These are phyloP conservation scores for Dascillus cervinus DNA, from an alignment of 2,888 invertebrate genomes.

Conservation along the genomic window DNA sequence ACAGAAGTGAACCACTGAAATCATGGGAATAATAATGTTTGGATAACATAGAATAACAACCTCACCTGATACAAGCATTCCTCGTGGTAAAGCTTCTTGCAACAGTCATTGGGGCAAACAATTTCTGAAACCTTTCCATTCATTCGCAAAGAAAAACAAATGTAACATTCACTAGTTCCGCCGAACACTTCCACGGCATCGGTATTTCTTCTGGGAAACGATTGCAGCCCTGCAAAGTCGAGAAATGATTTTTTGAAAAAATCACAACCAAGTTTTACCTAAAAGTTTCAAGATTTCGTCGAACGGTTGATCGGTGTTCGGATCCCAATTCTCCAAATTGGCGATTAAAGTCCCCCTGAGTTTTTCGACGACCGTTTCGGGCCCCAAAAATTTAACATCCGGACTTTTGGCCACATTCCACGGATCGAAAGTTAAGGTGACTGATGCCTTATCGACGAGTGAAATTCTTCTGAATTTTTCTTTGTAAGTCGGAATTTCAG, in stretches of 20 bases:
- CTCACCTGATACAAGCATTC: slow-evolving; percentile 41
- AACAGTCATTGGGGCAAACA: slow-evolving; percentile 36
- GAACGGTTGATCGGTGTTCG: slow-evolving; percentile 24
- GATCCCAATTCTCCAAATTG: slow-evolving; percentile 37
- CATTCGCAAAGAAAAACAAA: slow-evolving; percentile 38
- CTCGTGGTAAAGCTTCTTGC: slow-evolving; percentile 37
- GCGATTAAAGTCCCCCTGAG: slow-evolving; percentile 28
- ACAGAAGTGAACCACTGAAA: slow-evolving; percentile 35
- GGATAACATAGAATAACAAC: not conserved
- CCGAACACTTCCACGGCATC: slow-evolving; percentile 13
- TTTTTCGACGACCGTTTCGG: slow-evolving; percentile 29
- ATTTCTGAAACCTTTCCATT: slow-evolving; percentile 38
- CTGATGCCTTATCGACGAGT: slow-evolving; percentile 36
- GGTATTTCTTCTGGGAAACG: slow-evolving; percentile 26
- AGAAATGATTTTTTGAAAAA: slow-evolving; percentile 1
- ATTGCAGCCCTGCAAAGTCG: slow-evolving; percentile 26
- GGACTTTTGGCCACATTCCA: slow-evolving; percentile 32
- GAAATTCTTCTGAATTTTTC: slow-evolving; percentile 39
- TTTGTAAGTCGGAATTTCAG: slow-evolving; percentile 32
- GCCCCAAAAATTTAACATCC: slow-evolving; percentile 39
- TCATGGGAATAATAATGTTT: slow-evolving; percentile 5
- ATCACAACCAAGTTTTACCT: slow-evolving; percentile 29
- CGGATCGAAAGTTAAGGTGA: slow-evolving; percentile 37
- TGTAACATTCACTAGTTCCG: slow-evolving; percentile 36
- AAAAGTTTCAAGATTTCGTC: slow-evolving; percentile 35